Percentiles rank a stretch among this genome's conserved stretches.
These are phyloP conservation scores for Callocephalon fimbriatum DNA, from an alignment of 2,113 vertebrate genomes.

Conservation along the genomic window DNA sequence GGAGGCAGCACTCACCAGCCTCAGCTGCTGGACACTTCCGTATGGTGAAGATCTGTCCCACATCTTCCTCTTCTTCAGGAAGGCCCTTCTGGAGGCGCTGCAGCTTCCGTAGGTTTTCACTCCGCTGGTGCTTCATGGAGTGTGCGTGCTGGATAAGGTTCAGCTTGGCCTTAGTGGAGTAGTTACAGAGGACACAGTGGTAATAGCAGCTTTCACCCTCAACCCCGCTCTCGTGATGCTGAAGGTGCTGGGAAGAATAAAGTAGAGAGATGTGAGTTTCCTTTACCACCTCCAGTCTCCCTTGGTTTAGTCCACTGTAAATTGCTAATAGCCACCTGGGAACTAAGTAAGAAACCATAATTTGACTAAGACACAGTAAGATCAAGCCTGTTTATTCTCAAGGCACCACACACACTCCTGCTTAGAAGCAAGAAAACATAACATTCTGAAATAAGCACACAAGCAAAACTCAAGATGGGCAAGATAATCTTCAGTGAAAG, in stretches of 20 bases:
- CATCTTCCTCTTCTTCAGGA: constrained; percentile 92
- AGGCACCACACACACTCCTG: neutral
- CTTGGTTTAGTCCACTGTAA: neutral
- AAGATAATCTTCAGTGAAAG: neutral
- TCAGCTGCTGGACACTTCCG: constrained; percentile 90
- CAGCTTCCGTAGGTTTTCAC: constrained; percentile 94
- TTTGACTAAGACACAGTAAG: neutral
- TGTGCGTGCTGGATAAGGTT: constrained; percentile 98
- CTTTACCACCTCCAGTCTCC: neutral
- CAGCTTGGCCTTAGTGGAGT: constrained; percentile 98
- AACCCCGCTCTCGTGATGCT: constrained; percentile 93
- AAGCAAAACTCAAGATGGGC: neutral
- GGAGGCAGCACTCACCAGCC: constrained; percentile 81
- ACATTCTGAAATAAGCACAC: neutral
- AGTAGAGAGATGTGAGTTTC: neutral
- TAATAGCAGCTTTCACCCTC: constrained; percentile 97
- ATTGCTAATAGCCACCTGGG: neutral
- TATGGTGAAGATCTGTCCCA: constrained; percentile 96
- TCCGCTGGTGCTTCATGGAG: constrained; percentile 98
- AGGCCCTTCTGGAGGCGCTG: constrained; percentile 96
- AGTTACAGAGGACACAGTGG: constrained; percentile 95
- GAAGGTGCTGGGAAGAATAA: constrained; percentile 87
- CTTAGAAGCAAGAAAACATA: neutral
- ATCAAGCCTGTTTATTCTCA: neutral
- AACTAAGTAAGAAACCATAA: neutral